Percentiles rank a stretch among this genome's conserved stretches.
These are phyloP conservation scores for Eleutherodactylus coqui DNA, from an alignment of 2,797 vertebrate species.

Conservation along the genomic window DNA sequence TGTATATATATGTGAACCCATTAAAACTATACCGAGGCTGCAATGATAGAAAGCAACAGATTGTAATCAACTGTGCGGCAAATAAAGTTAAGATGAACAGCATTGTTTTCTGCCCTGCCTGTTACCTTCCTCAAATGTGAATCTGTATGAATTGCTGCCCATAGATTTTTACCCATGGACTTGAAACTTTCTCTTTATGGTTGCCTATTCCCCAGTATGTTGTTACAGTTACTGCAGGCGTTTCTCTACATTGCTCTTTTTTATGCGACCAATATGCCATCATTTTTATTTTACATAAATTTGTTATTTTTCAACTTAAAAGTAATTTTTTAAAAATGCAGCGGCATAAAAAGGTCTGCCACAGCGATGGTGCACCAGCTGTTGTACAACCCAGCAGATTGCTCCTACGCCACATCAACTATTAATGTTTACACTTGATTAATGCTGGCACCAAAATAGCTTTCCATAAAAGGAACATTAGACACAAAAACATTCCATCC, in stretches of 20 bases:
- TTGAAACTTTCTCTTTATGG: background rate
- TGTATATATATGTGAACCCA: too few relatives aligned
- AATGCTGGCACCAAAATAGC: constrained; percentile 36
- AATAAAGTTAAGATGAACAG: too few relatives aligned
- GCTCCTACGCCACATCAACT: constrained; percentile 15
- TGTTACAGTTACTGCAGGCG: background rate
- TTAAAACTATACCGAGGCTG: too few relatives aligned
- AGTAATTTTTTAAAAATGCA: background rate
- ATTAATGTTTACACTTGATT: constrained; percentile 50
- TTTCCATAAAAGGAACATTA: constrained; percentile 17
- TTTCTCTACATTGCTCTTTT: background rate
- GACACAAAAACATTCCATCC: background rate
- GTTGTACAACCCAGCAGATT: constrained; percentile 20
- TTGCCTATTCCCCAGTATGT: background rate
- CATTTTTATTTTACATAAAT: constrained; percentile 12
- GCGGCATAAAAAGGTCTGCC: constrained; percentile 6
- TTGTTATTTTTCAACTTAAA: constrained; percentile 30
- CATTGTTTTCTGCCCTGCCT: background rate
- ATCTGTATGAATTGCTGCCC: background rate
- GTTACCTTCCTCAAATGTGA: background rate
- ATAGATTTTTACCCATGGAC: background rate
- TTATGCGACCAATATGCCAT: background rate
- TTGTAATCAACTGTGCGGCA: too few relatives aligned
- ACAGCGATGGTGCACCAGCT: background rate
- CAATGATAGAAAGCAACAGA: too few relatives aligned